A percentile compares a stretch with the other conserved stretches of the same genome.
phyloP scores from a whole-genome alignment of 2,113 vertebrate genomes.

The Channa argus region DNA sequence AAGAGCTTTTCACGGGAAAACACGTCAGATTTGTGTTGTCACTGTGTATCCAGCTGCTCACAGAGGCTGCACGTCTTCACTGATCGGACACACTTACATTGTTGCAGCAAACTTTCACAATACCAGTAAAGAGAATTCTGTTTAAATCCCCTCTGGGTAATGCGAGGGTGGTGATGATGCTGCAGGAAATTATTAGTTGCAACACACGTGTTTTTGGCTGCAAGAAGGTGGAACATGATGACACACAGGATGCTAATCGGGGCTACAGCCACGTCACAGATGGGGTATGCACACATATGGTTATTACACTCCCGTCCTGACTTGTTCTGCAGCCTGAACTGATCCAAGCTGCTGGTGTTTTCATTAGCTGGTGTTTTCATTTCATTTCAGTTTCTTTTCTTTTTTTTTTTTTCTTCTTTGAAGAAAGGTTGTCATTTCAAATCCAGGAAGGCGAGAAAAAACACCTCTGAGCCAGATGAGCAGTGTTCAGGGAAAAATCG shows the following conservation, averaged over 20 bases:
- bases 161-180: slow-evolving; percentile 7
- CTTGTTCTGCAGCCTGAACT: slow-evolving; percentile 15
- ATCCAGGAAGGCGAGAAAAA: background rate
- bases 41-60: background rate
- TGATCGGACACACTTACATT: background rate
- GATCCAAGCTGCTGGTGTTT: background rate
- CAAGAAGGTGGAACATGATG: slow-evolving; percentile 27
- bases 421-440: background rate
- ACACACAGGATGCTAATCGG: slow-evolving; percentile 14
- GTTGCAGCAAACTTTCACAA: background rate
- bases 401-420: background rate
- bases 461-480: background rate
- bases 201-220: background rate
- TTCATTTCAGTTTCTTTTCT: too few relatives aligned
- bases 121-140: background rate
- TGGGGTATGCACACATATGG: slow-evolving; percentile 2
- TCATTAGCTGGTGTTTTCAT: background rate
- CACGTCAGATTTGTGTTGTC: too few relatives aligned
- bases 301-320: slow-evolving; percentile 29
- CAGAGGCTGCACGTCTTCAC: background rate
- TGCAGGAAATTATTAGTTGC: background rate
- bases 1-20: too few relatives aligned
- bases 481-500: background rate
- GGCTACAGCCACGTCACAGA: slow-evolving; percentile 33
- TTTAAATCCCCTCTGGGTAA: background rate